Base-by-base conservation (phyloP, 2,113 vertebrate species). In the Myotis brandtii region DNA sequence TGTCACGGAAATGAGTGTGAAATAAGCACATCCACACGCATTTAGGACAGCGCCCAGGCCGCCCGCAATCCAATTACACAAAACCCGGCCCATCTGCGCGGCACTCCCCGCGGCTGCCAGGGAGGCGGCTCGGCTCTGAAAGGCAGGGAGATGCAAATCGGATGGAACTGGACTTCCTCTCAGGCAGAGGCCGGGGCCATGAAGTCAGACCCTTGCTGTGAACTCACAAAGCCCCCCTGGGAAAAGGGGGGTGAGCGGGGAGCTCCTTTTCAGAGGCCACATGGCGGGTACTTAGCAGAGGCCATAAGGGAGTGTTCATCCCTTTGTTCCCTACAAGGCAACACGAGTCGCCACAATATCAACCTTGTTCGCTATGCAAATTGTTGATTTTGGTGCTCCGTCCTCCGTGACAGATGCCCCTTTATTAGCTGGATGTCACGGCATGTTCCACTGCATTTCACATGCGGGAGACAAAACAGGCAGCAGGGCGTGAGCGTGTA, bases 171-270 rank as follows among this genome's bases (percentile, higher is more conserved):
- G 98, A 98, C 98, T 98, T 99, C 98, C 97, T 98, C 97, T 97
- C 93, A 97, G 97, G 98, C 98, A 97, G 96, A 98, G 98, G 98
- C 98, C 98, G 96, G 96, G 98, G 98, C 98, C 99, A 98, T 17
- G 95, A 98, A 99, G 99, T 99, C 98, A 99, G 98, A 95, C 96
- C 95, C 99, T 98, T 98, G 98, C 99, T 99, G 99, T 97, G 99
- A 98, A 98, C 95, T 97, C 98, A 99, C 99, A 99, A 99, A 99
- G 98, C 96, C 97, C 97, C 94, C 95, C 97, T 98, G 98, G 97
- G 98, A 98, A 97, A 98, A 98, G 98, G 98, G 97, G 98, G 89
- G 97, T 97, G 97, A 98, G 97, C 97, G 96, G 97, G 98, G 97
- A 98, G 98, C 98, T 98, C 98, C 98, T 98, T 99, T 98, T 99